Evolutionary conservation across 2,113 vertebrate species (phyloP).

Genomic region (Equus quagga): DNA sequence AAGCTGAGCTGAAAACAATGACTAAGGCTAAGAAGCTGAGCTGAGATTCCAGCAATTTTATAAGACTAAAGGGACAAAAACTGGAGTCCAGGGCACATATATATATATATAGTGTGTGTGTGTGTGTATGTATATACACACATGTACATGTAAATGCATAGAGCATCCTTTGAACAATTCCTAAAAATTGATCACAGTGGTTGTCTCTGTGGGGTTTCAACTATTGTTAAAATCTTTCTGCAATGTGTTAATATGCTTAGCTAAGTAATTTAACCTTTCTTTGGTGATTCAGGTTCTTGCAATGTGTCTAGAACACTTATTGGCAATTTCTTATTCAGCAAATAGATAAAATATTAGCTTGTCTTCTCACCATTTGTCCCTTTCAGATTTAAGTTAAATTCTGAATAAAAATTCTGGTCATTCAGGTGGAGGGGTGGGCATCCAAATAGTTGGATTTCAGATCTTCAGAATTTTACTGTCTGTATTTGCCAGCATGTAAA

Average conservation of each 20-base stretch:
- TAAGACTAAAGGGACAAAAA: not conserved
- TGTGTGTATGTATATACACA: not conserved
- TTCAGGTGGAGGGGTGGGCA: not conserved
- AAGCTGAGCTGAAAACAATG: not conserved
- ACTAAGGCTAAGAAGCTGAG: not conserved
- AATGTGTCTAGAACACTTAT: not conserved
- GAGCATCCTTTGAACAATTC: not conserved
- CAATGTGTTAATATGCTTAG: not conserved
- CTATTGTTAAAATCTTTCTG: conserved; percentile 8
- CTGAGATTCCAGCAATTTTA: not conserved
- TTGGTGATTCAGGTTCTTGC: not conserved
- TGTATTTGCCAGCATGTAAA: not conserved
- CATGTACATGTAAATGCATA: not conserved
- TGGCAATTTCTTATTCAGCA: not conserved
- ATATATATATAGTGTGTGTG: not conserved
- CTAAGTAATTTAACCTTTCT: conserved; percentile 28
- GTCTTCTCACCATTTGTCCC: not conserved
- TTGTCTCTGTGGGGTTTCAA: not conserved
- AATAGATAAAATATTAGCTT: conserved; percentile 3
- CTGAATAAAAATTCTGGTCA: conserved; percentile 28
- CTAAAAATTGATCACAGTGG: not conserved
- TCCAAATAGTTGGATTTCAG: conserved; percentile 8
- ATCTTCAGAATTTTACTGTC: conserved; percentile 12
- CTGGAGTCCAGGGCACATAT: too few species aligned
- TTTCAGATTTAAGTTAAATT: conserved; percentile 45